Evolutionary conservation across 2,797 vertebrate genomes (phyloP), one percentile per base, ranked within the genome.

Genomic region (Tadarida brasiliensis): DNA sequence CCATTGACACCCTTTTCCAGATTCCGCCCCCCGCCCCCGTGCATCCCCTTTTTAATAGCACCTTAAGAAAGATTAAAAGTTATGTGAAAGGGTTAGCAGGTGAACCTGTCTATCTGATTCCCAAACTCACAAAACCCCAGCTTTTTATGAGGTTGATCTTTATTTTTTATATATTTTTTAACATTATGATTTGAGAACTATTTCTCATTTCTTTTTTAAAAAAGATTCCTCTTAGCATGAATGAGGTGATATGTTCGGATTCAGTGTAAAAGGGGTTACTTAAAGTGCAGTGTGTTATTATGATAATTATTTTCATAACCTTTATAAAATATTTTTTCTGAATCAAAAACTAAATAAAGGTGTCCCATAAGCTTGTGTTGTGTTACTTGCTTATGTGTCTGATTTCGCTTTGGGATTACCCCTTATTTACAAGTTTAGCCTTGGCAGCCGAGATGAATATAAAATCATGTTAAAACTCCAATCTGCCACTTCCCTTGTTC

Each of bases 361-460:
- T 96, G 5, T 14, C 47, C 82, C 76, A 86, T 73, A 20, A 92
- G 35, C 39, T 47, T 91, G 85, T 65, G 16, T 87, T 94, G 4
- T 96, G 94, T 93, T 97, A 89, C 47, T 93, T 82, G 49, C 49
- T 93, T 95, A 71, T 95, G 71, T 35, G 94, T 47, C 82, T 98
- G 82, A 84, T 86, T 96, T 73, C 89, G 44, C 51, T 97, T 47
- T 97, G 96, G 78, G 87, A 97, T 97, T 97, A 97, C 94, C 95
- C 90, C 82, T 98, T 97, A 97, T 98, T 98, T 98, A 97, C 71
- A 96, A 97, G 57, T 97, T 98, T 97, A 97, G 88, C 94, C 87
- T 98, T 98, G 96, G 95, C 90, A 98, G 35, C 56, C 57, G 94
- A 96, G 61, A 95, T 93, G 88, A 59, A 97, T 97, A 93, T 92